Conservation (phyloP, 35 echinoderm and acorn worm species). For the Ophioderma brevispina region DNA sequence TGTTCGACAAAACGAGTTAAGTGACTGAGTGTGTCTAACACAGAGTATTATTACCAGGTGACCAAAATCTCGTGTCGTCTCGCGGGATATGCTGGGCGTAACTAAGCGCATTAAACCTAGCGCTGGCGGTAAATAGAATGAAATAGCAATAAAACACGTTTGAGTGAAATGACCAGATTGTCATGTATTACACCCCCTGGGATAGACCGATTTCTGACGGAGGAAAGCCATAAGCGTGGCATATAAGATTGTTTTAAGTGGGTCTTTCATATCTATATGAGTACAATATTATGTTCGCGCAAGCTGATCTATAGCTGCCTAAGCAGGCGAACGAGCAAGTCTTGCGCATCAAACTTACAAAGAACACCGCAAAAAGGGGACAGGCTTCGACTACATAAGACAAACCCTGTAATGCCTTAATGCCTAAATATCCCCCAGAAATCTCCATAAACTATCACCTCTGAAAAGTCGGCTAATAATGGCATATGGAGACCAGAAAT, state of each 20-base stretch:
- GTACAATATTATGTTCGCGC: not conserved
- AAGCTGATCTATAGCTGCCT: no score
- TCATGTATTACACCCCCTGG: not conserved
- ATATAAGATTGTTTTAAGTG: not conserved
- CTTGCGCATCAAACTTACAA: not conserved
- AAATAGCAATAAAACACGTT: conserved; percentile 3
- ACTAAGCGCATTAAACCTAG: not conserved
- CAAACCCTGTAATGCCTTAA: not conserved
- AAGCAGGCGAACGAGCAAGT: not conserved
- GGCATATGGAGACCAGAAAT: not conserved
- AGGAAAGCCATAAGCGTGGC: not conserved
- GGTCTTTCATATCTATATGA: not conserved
- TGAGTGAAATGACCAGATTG: not conserved
- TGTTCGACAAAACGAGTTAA: not conserved
- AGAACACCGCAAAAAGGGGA: not conserved
- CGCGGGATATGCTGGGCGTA: not conserved
- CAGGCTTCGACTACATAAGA: not conserved
- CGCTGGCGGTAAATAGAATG: not conserved
- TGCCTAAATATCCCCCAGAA: not conserved
- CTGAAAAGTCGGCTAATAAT: not conserved
- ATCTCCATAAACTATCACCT: not conserved
- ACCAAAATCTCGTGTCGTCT: not conserved
- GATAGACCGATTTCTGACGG: not conserved
- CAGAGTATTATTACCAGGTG: not conserved
- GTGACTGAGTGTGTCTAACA: not conserved